Evolutionary conservation across 2,888 invertebrate genomes (phyloP).

Genomic region (Andrena camellia): DNA sequence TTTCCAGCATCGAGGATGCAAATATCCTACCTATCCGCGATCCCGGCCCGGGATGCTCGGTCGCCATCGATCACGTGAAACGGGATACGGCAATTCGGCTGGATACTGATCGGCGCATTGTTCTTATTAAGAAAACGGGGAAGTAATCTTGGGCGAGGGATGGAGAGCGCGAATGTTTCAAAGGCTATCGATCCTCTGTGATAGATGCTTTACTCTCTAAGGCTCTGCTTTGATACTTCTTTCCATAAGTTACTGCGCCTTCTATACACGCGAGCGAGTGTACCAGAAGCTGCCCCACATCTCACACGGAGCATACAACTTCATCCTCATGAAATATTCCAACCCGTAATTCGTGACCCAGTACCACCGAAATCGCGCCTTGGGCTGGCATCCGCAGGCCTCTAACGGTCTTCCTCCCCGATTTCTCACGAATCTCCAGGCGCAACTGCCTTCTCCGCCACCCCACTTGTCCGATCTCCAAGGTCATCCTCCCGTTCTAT

Average conservation of each 20-base stretch:
- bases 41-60: slow-evolving; percentile 47
- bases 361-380: slow-evolving; percentile 18
- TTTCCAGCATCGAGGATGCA: slow-evolving; percentile 67
- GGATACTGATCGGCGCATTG: slow-evolving; percentile 29
- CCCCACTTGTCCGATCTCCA: slow-evolving; percentile 15
- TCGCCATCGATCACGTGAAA: slow-evolving; percentile 51
- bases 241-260: too few species aligned
- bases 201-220: too few species aligned
- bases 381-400: slow-evolving; percentile 3
- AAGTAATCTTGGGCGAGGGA: not conserved
- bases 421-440: slow-evolving; percentile 63
- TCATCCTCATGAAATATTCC: not conserved
- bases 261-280: too few species aligned
- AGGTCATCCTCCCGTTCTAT: not conserved
- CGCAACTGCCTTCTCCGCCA: slow-evolving; percentile 19
- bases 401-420: slow-evolving; percentile 1
- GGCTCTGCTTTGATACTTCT: too few species aligned
- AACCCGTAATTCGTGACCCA: slow-evolving; percentile 24
- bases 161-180: not conserved
- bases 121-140: slow-evolving; percentile 36
- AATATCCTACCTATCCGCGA: slow-evolving; percentile 57
- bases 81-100: slow-evolving; percentile 4
- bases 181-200: too few species aligned
- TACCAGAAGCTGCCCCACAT: not conserved
- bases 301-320: not conserved